Evolutionary conservation across 1,140 invertebrate species (phyloP).

Genomic region (Neodiprion virginianus): DNA sequence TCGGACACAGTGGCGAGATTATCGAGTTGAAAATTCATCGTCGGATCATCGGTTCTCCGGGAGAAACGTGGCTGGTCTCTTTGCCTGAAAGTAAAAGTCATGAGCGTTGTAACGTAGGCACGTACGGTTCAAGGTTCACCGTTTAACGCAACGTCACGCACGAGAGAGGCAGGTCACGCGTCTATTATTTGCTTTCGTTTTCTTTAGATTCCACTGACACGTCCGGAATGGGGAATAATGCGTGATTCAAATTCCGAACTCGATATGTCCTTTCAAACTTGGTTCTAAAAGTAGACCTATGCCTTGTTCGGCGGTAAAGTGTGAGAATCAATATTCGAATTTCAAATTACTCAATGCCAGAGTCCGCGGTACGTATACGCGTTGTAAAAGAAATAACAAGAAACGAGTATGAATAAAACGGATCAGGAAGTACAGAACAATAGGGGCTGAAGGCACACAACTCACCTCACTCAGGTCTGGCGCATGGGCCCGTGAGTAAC

Average conservation of each 20-base stretch:
- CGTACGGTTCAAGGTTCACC: conserved; percentile 6
- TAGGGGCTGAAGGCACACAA: background rate
- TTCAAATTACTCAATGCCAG: too few species aligned
- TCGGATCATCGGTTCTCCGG: too few species aligned
- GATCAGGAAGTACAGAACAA: background rate
- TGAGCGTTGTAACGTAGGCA: background rate
- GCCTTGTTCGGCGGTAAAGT: too few species aligned
- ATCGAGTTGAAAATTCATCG: background rate
- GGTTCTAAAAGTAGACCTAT: background rate
- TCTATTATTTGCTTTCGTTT: conserved; percentile 2
- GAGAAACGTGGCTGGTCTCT: background rate
- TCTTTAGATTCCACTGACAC: background rate
- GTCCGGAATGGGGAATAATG: background rate
- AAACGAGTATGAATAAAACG: background rate
- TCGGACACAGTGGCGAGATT: background rate
- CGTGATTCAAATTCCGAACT: background rate
- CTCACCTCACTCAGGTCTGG: background rate
- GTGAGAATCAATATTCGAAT: too few species aligned
- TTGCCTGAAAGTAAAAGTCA: background rate
- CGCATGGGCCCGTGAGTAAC: too few species aligned
- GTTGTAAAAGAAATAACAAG: background rate
- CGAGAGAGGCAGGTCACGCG: conserved; percentile 1
- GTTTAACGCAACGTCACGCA: background rate
- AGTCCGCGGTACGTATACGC: too few species aligned
- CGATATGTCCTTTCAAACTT: background rate